A percentile compares a stretch with the other conserved stretches of the same genome.
Conservation (phyloP, 2,888 invertebrate species). For the Plagodis dolabraria region DNA sequence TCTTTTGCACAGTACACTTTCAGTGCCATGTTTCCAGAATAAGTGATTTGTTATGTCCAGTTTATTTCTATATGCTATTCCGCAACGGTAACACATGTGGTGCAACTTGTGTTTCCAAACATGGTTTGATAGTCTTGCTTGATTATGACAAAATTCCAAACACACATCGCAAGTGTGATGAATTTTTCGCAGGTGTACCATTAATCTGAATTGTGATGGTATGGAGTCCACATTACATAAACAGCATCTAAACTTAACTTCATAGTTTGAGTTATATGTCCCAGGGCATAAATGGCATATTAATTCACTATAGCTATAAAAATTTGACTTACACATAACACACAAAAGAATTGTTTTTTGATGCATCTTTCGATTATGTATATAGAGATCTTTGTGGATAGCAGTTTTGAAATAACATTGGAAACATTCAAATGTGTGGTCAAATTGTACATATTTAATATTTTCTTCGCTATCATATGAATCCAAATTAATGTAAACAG, state of each 20-base stretch:
- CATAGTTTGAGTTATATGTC: slow-evolving; percentile 86
- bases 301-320: slow-evolving; percentile 94
- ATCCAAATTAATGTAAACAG: slow-evolving; percentile 89
- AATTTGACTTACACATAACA: slow-evolving; percentile 94
- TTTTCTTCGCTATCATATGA: slow-evolving; percentile 87
- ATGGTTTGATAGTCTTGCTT: slow-evolving; percentile 92
- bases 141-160: slow-evolving; percentile 91
- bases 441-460: slow-evolving; percentile 83
- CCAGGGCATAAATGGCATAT: slow-evolving; percentile 95
- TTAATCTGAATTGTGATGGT: slow-evolving; percentile 94
- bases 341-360: slow-evolving; percentile 92
- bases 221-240: slow-evolving; percentile 90
- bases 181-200: slow-evolving; percentile 94
- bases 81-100: slow-evolving; percentile 94
- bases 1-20: slow-evolving; percentile 92
- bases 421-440: slow-evolving; percentile 93
- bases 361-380: slow-evolving; percentile 95
- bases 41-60: slow-evolving; percentile 95
- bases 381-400: slow-evolving; percentile 93
- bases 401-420: slow-evolving; percentile 92
- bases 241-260: slow-evolving; percentile 92
- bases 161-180: slow-evolving; percentile 96
- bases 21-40: slow-evolving; percentile 97
- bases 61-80: slow-evolving; percentile 94
- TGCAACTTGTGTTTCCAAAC: slow-evolving; percentile 96